These are phyloP conservation scores for Callionymus lyra DNA, from an alignment of 2,113 vertebrate species.

Conservation along the genomic window DNA sequence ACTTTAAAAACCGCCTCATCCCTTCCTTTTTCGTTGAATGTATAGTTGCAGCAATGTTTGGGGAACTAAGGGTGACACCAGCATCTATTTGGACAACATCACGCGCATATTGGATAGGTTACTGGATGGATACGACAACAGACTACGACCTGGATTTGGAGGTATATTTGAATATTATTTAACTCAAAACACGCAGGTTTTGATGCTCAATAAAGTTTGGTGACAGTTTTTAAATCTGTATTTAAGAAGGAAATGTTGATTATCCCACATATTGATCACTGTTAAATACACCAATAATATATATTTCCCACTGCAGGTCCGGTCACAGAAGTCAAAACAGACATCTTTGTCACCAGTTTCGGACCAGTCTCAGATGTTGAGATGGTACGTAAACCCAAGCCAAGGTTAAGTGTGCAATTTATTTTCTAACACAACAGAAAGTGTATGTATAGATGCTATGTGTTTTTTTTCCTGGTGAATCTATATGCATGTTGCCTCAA, in stretches of 20 bases:
- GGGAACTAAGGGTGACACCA: constrained; percentile 60
- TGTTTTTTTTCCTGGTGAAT: constrained; percentile 6
- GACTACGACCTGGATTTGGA: constrained; percentile 88
- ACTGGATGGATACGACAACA: constrained; percentile 91
- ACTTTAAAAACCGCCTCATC: background rate
- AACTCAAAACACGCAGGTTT: background rate
- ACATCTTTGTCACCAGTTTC: constrained; percentile 79
- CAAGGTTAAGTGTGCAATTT: constrained; percentile 9
- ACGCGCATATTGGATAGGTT: constrained; percentile 86
- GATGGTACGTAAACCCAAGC: constrained; percentile 62
- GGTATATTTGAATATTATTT: constrained; percentile 55
- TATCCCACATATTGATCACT: constrained; percentile 1
- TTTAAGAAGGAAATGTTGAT: background rate
- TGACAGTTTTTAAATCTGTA: background rate
- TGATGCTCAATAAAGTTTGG: background rate
- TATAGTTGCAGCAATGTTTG: constrained; percentile 64
- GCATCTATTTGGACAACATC: constrained; percentile 81
- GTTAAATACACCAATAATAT: constrained; percentile 8
- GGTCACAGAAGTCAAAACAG: constrained; percentile 75
- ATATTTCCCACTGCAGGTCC: constrained; percentile 57
- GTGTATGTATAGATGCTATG: constrained; percentile 5
- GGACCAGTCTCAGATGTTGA: constrained; percentile 76
- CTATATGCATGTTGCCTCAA: constrained; percentile 26
- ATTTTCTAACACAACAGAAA: background rate
- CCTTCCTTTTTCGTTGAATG: constrained; percentile 8